These are phyloP conservation scores for Crematogaster levior DNA, from an alignment of 2,888 invertebrate genomes.

Conservation along the genomic window DNA sequence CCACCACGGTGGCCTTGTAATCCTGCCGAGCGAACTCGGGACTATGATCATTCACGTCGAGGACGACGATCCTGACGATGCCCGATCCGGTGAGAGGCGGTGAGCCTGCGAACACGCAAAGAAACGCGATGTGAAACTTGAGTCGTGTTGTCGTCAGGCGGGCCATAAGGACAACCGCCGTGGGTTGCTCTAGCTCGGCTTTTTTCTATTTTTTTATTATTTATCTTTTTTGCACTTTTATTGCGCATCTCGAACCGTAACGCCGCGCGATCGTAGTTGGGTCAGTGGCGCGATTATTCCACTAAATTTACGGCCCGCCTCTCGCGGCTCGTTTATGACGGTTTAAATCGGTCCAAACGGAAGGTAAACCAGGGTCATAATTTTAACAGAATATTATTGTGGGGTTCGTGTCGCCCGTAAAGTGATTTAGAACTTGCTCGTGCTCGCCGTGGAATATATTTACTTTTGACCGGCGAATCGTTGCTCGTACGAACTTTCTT, in stretches of 20 bases:
- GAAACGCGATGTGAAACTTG: conserved; percentile 4
- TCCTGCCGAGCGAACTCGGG: conserved; percentile 94
- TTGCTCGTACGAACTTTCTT: not conserved
- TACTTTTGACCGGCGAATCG: not conserved
- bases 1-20: conserved; percentile 92
- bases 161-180: conserved; percentile 1
- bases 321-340: conserved; percentile 56
- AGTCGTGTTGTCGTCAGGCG: not conserved
- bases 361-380: conserved; percentile 42
- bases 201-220: conserved; percentile 11
- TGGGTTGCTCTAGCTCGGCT: conserved; percentile 19
- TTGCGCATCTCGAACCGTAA: conserved; percentile 40
- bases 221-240: conserved; percentile 37
- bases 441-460: not conserved
- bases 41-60: conserved; percentile 97
- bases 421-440: conserved; percentile 35
- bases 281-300: conserved; percentile 53
- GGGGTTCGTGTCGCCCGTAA: not conserved
- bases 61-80: conserved; percentile 94
- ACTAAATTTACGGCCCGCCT: conserved; percentile 47
- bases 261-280: conserved; percentile 39
- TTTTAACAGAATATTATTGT: conserved; percentile 53
- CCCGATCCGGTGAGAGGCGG: conserved; percentile 97
- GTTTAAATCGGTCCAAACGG: conserved; percentile 52
- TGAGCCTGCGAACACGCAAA: conserved; percentile 89